These are phyloP conservation scores for Calcarius ornatus DNA, from an alignment of 2,113 vertebrate species.

Conservation along the genomic window DNA sequence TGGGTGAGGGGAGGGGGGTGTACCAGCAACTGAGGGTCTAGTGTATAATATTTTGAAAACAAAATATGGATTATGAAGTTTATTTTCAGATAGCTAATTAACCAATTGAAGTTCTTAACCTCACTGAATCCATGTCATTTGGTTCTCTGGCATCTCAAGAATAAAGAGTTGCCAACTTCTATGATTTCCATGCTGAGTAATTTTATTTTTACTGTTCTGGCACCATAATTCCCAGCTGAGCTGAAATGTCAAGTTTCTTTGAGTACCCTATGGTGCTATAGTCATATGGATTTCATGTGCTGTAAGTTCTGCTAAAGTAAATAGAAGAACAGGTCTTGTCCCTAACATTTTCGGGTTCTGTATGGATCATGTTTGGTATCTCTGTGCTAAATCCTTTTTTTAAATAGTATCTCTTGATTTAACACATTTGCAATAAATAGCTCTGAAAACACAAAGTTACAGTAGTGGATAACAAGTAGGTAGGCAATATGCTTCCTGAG, in stretches of 20 bases:
- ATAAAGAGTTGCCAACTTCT: background rate
- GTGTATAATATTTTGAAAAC: background rate
- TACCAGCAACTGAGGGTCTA: background rate
- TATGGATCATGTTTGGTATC: background rate
- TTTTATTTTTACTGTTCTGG: background rate
- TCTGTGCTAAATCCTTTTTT: background rate
- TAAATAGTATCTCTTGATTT: background rate
- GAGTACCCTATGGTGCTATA: background rate
- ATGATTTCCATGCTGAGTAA: background rate
- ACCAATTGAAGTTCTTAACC: background rate
- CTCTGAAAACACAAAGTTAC: background rate
- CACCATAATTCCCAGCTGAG: background rate
- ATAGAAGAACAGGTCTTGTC: background rate
- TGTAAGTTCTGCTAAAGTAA: background rate
- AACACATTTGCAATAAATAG: background rate
- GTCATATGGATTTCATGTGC: background rate
- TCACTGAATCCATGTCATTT: background rate
- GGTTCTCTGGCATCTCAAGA: background rate
- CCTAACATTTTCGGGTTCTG: background rate
- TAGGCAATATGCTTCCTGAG: background rate
- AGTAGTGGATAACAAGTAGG: background rate
- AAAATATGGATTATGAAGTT: background rate
- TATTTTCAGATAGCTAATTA: background rate
- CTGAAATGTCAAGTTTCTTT: background rate
- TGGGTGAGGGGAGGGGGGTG: rapidly evolving